Evolutionary conservation across 2,888 invertebrate species (phyloP).

Genomic region (Mimachlamys varia): DNA sequence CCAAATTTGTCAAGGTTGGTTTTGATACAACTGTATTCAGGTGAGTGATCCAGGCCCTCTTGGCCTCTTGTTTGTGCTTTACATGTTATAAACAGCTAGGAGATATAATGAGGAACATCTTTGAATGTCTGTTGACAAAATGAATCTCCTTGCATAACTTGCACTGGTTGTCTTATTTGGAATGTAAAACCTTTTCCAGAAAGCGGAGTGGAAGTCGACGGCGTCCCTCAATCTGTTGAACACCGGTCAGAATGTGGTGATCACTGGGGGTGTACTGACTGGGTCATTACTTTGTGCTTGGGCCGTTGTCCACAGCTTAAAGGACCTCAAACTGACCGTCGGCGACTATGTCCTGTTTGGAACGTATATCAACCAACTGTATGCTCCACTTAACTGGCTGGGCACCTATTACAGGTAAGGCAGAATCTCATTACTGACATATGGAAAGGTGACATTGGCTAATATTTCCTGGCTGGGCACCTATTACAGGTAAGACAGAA

Average conservation of each 20-base stretch:
- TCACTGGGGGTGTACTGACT: conserved; percentile 91
- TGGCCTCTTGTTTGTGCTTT: too few species aligned
- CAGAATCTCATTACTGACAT: too few species aligned
- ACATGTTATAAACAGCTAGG: too few species aligned
- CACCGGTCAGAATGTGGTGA: conserved; percentile 94
- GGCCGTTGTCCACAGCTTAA: conserved; percentile 84
- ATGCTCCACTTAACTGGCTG: conserved; percentile 98
- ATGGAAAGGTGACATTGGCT: too few species aligned
- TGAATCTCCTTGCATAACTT: too few species aligned
- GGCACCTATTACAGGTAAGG: conserved; percentile 96
- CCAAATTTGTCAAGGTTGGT: too few species aligned
- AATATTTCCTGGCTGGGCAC: too few species aligned
- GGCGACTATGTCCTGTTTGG: conserved; percentile 98
- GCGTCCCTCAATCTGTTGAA: conserved; percentile 95
- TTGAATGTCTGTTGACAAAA: too few species aligned
- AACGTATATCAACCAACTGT: conserved; percentile 95
- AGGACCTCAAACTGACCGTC: conserved; percentile 86
- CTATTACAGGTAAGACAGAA: conserved; percentile 61
- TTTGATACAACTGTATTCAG: too few species aligned
- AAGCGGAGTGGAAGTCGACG: conserved; percentile 94
- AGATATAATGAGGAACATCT: too few species aligned
- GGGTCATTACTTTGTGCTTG: conserved; percentile 95
- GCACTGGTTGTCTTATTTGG: not conserved
- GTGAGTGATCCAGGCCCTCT: too few species aligned
- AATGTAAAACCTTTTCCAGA: conserved; percentile 82